These are phyloP conservation scores for Bombus terrestris DNA, from an alignment of 1,140 invertebrate species.

Conservation along the genomic window DNA sequence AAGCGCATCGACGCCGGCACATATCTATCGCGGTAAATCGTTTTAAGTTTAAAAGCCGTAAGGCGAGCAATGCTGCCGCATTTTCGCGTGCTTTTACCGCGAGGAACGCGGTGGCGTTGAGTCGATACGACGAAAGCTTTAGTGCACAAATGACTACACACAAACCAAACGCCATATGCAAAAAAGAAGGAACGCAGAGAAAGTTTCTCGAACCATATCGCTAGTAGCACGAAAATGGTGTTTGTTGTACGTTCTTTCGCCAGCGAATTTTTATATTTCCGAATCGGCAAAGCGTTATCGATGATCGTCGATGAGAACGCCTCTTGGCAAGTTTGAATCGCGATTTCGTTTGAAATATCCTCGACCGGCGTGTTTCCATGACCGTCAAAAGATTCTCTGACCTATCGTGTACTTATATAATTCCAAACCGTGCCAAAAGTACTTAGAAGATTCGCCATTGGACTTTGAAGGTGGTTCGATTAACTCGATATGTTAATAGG, in stretches of 20 bases:
- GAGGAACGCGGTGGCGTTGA: not conserved
- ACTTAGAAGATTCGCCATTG: too few species aligned
- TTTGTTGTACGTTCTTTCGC: not conserved
- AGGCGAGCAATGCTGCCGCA: not conserved
- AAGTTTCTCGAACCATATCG: slow-evolving; percentile 14
- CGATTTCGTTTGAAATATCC: slow-evolving; percentile 1
- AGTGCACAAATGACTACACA: slow-evolving; percentile 7
- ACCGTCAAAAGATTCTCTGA: not conserved
- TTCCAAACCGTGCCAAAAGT: slow-evolving; percentile 3
- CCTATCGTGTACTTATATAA: not conserved
- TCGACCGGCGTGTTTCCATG: not conserved
- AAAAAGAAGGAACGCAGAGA: not conserved
- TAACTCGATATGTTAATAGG: not conserved
- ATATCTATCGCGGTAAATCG: slow-evolving; percentile 9
- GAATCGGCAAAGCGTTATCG: not conserved
- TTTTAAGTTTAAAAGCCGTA: slow-evolving; percentile 34
- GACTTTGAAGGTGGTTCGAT: not conserved
- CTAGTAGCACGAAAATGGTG: not conserved
- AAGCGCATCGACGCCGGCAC: not conserved
- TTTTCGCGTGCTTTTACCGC: slow-evolving; percentile 24
- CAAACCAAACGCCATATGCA: not conserved
- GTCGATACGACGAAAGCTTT: slow-evolving; percentile 18
- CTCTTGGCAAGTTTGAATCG: slow-evolving; percentile 33
- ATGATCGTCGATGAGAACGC: not conserved
- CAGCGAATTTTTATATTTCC: slow-evolving; percentile 8